A percentile compares a stretch with the other conserved stretches of the same genome.
phyloP scores from a whole-genome alignment of 2,113 vertebrate genomes.

The Hippolais icterina region DNA sequence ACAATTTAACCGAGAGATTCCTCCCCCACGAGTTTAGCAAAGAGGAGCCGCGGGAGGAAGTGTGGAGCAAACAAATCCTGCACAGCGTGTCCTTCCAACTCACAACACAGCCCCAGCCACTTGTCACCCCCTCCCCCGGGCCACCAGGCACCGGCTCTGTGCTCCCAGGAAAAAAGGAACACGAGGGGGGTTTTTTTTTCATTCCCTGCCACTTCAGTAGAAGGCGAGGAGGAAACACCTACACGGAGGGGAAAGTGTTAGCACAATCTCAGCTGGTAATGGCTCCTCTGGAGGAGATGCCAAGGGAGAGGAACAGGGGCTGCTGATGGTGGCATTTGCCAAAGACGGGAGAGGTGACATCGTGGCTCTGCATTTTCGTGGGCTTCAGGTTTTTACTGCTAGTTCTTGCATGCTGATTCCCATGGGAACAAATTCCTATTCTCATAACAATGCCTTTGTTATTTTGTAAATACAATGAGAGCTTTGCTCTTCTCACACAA shows the following conservation, averaged over 20 bases:
- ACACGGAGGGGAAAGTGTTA: neutral
- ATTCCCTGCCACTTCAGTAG: neutral
- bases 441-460: too few relatives aligned
- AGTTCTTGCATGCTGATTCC: too few relatives aligned
- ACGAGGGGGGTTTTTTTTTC: neutral
- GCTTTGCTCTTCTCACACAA: too few relatives aligned
- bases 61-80: conserved; percentile 45
- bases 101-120: neutral
- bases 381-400: too few relatives aligned
- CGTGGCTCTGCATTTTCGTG: too few relatives aligned
- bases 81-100: neutral
- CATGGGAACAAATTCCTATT: too few relatives aligned
- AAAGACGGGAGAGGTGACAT: neutral
- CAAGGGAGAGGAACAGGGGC: neutral
- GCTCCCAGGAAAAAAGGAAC: neutral
- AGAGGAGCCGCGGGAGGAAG: conserved; percentile 1
- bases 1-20: conserved; percentile 10
- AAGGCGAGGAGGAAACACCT: conserved; percentile 28
- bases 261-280: conserved; percentile 16
- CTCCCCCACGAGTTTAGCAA: conserved; percentile 20
- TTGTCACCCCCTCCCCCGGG: neutral
- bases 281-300: neutral
- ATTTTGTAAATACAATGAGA: too few relatives aligned
- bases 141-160: neutral
- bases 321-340: neutral